phyloP scores from a whole-genome alignment of 2,113 vertebrate genomes.

The Motacilla tschutschensis region DNA sequence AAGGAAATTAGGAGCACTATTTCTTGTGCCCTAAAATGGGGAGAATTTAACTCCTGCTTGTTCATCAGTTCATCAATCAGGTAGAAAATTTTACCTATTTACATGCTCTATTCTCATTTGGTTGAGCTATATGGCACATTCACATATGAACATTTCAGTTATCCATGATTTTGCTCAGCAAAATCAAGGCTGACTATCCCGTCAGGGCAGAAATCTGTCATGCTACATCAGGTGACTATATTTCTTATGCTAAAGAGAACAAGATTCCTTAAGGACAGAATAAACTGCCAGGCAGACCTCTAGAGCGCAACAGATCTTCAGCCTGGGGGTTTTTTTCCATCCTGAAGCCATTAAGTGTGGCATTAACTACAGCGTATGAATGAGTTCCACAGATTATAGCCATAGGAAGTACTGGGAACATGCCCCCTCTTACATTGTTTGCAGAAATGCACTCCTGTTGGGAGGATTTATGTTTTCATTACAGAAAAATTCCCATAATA shows the following conservation, averaged over 20 bases:
- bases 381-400: constrained; percentile 22
- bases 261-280: constrained; percentile 16
- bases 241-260: constrained; percentile 28
- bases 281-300: constrained; percentile 29
- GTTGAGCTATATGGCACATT: background rate
- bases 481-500: constrained; percentile 47
- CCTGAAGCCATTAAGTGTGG: constrained; percentile 23
- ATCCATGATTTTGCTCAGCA: background rate
- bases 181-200: background rate
- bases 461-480: constrained; percentile 52
- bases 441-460: constrained; percentile 20
- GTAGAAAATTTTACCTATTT: background rate
- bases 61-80: background rate
- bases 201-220: background rate
- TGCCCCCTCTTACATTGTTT: constrained; percentile 3
- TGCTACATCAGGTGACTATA: background rate
- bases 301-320: constrained; percentile 33
- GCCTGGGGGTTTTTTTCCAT: background rate
- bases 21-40: background rate
- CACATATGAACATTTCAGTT: background rate
- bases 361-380: constrained; percentile 41
- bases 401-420: background rate
- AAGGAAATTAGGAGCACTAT: background rate
- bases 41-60: background rate
- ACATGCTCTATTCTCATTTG: background rate